These are phyloP conservation scores for Neogobius melanostomus DNA, from an alignment of 2,113 vertebrate genomes.

Conservation along the genomic window DNA sequence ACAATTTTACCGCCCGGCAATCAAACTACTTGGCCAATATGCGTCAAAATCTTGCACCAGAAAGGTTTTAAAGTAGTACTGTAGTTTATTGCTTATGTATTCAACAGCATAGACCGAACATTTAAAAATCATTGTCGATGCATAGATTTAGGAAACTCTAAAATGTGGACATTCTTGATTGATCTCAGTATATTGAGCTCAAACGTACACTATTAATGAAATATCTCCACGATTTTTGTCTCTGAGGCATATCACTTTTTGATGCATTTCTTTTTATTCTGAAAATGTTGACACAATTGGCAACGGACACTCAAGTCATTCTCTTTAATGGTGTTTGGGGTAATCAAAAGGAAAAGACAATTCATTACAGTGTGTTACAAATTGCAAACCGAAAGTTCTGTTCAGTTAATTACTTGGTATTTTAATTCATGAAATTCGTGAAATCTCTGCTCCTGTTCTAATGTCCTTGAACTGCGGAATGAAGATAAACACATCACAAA, in stretches of 20 bases:
- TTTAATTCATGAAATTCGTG: background rate
- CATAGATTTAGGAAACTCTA: background rate
- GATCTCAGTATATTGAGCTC: too few species aligned
- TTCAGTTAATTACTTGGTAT: background rate
- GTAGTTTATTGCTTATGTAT: background rate
- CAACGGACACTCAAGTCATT: too few species aligned
- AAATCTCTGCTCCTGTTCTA: background rate
- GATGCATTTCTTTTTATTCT: too few species aligned
- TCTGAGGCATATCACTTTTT: too few species aligned
- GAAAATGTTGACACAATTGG: too few species aligned
- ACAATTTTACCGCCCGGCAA: background rate
- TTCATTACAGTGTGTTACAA: background rate
- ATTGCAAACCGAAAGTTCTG: background rate
- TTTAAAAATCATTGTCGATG: background rate
- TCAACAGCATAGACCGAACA: background rate
- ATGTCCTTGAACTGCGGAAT: background rate
- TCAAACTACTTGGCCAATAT: too few species aligned
- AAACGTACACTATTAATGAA: too few species aligned
- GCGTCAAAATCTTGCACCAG: too few species aligned
- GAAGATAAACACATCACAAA: constrained; percentile 7
- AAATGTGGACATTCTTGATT: too few species aligned
- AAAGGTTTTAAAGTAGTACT: too few species aligned
- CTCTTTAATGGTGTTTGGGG: too few species aligned
- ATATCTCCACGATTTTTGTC: too few species aligned
- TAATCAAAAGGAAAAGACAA: background rate